Conservation (phyloP, 2,113 vertebrate species). For the Pachyramphus minor region DNA sequence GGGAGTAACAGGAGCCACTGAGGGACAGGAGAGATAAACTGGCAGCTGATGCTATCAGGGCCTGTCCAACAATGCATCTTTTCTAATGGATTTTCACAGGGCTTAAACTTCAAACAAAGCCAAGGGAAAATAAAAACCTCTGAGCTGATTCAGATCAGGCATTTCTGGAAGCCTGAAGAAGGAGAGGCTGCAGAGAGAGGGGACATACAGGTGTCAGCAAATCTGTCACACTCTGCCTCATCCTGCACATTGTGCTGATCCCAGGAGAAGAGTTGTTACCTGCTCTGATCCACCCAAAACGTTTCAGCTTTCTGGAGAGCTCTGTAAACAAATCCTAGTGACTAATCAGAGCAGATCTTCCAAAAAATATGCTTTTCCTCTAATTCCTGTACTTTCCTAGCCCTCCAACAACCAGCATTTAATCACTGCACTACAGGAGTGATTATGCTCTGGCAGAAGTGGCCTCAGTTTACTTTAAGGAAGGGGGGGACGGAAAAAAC, state of each 20-base stretch:
- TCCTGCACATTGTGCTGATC: background rate
- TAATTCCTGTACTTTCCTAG: conserved; percentile 2
- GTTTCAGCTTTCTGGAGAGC: background rate
- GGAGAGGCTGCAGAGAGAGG: background rate
- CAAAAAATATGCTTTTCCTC: background rate
- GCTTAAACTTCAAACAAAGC: conserved; percentile 40
- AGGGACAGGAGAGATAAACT: conserved; percentile 40
- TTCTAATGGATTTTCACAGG: conserved; percentile 32
- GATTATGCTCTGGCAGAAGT: conserved; percentile 8
- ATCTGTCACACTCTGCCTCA: background rate
- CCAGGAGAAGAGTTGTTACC: background rate
- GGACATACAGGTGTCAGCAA: rapidly evolving
- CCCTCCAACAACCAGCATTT: conserved; percentile 16
- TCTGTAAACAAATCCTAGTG: background rate
- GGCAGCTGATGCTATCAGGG: conserved; percentile 56
- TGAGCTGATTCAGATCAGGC: background rate
- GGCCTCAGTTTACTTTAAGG: conserved; percentile 54
- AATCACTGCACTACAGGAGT: background rate
- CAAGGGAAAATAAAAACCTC: conserved; percentile 17
- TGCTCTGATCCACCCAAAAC: conserved; percentile 27
- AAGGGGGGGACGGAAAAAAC: background rate
- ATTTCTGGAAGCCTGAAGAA: background rate
- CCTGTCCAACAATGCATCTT: conserved; percentile 35
- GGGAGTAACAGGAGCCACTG: conserved; percentile 65
- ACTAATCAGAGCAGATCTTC: conserved; percentile 43